phyloP scores from a whole-genome alignment of 2,888 invertebrate species.

The Encarsia formosa region DNA sequence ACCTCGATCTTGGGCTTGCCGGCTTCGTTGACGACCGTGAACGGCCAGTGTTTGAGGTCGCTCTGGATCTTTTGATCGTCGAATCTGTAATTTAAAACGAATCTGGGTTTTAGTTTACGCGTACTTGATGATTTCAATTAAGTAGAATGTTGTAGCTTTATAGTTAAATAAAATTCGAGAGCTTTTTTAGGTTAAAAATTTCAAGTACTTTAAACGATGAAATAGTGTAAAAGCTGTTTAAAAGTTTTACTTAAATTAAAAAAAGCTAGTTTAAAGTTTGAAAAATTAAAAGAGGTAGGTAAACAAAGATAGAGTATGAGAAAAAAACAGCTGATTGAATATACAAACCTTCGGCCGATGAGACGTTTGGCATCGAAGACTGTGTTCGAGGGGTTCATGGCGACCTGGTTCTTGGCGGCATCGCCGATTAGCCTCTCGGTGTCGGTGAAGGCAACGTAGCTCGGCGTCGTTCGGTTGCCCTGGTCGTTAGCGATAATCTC shows the following conservation, averaged over 20 bases:
- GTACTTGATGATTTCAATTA: no score
- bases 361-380: conserved; percentile 50
- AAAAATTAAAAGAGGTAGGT: no score
- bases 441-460: conserved; percentile 71
- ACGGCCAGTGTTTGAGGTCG: conserved; percentile 81
- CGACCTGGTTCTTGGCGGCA: conserved; percentile 69
- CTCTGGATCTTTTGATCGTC: conserved; percentile 69
- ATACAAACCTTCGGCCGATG: conserved; percentile 58
- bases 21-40: conserved; percentile 64
- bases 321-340: no score
- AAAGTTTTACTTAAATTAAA: no score
- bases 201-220: no score
- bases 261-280: no score
- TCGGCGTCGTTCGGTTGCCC: conserved; percentile 70
- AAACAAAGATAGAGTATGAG: no score
- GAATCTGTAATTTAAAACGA: conserved; percentile 47
- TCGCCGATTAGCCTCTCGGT: conserved; percentile 68
- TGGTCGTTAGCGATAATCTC: conserved; percentile 71
- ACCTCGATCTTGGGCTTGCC: conserved; percentile 68
- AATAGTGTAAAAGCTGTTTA: no score
- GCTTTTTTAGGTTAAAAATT: no score
- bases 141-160: no score
- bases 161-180: no score
- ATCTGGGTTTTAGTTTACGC: no score
- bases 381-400: conserved; percentile 65